Evolutionary conservation across 2,888 invertebrate species (phyloP), one percentile per base, ranked within the genome.

Genomic region (Tenthredo amoena): DNA sequence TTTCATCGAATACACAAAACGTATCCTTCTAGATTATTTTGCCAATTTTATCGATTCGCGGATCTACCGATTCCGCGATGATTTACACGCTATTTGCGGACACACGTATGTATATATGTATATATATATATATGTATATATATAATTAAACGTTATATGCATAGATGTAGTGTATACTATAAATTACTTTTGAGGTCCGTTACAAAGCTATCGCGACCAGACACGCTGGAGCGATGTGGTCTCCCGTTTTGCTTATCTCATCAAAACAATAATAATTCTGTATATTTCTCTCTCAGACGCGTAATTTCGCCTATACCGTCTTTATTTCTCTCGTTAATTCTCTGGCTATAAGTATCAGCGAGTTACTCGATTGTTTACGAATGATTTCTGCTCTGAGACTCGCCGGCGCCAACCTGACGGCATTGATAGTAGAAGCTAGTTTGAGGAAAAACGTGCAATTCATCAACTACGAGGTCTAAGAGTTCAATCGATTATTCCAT

Each of bases 131-230:
- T n/a, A n/a, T n/a, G n/a, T n/a, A n/a, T n/a, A n/a, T n/a, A 34
- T 68, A 26, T 31, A 26, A 21, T 12, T 21, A 26, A 4, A 65
- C 26, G 9, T 21, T 62, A 62, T 43, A 40, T 26, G n/a, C 34
- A 34, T 40, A 43, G 5, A 5, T 43, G 9, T 18, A 31, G 71
- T n/a, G 43, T 18, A 34, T 68, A 68, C 15, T 68, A 58, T 72
- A 21, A 18, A 58, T 40, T 68, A 47, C 12, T 83, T 37, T 65
- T 68, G 43, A 71, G 68, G 43, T 65, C 68, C 65, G 65, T 55
- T 18, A 68, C 86, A 88, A 88, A 88, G 90, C 90, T 93, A 93
- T 93, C 93, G 89, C 91, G 86, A 88, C 90, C 92, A 93, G 92
- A 93, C 92, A 91, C 89, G 90, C 90, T 58, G 81, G 62, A 43